Evolutionary conservation across 2,888 invertebrate genomes (phyloP), one percentile per base, ranked within the genome.

Genomic region (Linnaemya tessellans): DNA sequence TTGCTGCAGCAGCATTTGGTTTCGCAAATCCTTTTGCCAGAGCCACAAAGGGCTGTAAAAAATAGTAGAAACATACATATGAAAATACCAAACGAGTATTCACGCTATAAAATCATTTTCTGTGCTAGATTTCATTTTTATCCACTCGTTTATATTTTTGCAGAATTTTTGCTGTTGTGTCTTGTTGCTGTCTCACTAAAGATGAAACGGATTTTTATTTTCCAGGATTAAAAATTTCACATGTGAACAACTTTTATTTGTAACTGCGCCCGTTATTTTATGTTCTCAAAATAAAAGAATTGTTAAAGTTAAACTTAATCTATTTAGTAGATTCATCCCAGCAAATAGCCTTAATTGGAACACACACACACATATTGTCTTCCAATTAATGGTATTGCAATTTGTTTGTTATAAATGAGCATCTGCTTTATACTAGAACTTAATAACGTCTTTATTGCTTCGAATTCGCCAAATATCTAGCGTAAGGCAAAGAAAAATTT

Each of bases 61-160:
- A 68, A 58, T 49, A 13, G 20, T 51, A 18, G 20, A 46, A 46
- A 58, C 30, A n/a, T 58, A n/a, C n/a, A n/a, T 18, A 56, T 41
- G 41, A 68, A 67, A 62, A 56, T 18, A 60, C 22, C 35, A 49
- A 46, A 49, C 67, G 35, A 60, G 68, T 51, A 41, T 80, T 41
- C 56, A 65, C 84, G 74, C 74, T 64, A 80, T 70, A 75, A 68
- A 75, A 78, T 60, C 49, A 67, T 83, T 74, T 51, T 80, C 49
- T 79, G 51, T 73, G 41, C 38, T 60, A 18, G 41, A 67, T 70
- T 64, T 78, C 67, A 30, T 67, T 78, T 35, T 62, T 25, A 56
- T 30, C 35, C 70, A 56, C 1, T 13, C 3, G 46, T 64, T 54
- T 30, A 5, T 30, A 5, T 46, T 56, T 64, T 49, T 15, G 56